A percentile compares a stretch with the other conserved stretches of the same genome.
Evolutionary conservation across 2,797 vertebrate species (phyloP).

Genomic region (Peromyscus eremicus): DNA sequence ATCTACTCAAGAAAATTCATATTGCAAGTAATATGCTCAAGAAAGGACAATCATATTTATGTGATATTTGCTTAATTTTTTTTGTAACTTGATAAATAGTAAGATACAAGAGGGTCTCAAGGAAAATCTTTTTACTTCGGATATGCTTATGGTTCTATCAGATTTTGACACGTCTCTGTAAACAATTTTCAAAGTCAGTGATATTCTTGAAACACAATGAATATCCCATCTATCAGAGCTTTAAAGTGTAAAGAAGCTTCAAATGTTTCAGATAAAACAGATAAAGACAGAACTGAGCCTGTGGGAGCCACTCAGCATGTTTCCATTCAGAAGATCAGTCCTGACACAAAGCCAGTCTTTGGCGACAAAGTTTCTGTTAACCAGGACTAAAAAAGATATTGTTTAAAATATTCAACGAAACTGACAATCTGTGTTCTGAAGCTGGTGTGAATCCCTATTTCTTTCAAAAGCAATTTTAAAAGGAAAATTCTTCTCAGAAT

Average conservation of each 20-base stretch:
- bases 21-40: neutral
- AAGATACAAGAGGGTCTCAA: neutral
- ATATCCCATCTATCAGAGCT: neutral
- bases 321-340: conserved; percentile 38
- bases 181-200: conserved; percentile 40
- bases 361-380: neutral
- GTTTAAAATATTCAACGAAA: neutral
- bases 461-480: conserved; percentile 5
- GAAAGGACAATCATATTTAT: neutral
- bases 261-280: neutral
- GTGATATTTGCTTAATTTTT: neutral
- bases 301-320: neutral
- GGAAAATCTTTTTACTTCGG: neutral
- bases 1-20: neutral
- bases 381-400: neutral
- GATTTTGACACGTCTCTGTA: conserved; percentile 58
- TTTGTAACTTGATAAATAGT: neutral
- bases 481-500: neutral
- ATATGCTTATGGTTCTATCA: neutral
- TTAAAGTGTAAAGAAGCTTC: conserved; percentile 12
- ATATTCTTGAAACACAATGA: conserved; percentile 33
- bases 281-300: neutral
- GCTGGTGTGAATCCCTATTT: neutral
- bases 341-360: neutral
- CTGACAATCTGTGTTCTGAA: neutral